A percentile compares a stretch with the other conserved stretches of the same genome.
Evolutionary conservation across 1,140 invertebrate species (phyloP).

Genomic region (Drosophila pectinifera): DNA sequence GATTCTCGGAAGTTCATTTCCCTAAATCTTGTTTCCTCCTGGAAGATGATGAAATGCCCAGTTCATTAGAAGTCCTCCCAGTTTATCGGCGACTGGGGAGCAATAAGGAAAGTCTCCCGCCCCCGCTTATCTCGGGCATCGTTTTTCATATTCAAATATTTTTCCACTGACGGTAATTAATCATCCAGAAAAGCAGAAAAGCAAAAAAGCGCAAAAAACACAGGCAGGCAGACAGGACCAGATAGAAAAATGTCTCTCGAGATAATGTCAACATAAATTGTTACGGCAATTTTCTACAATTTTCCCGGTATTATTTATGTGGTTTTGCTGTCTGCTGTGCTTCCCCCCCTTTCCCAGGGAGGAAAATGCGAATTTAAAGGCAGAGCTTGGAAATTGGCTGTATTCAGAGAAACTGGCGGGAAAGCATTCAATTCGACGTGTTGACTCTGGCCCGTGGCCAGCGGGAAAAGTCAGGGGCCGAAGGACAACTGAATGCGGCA

Average conservation of each 20-base stretch:
- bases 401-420: not conserved
- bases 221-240: not conserved
- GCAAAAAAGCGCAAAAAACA: slow-evolving; percentile 8
- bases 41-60: slow-evolving; percentile 66
- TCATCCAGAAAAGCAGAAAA: slow-evolving; percentile 49
- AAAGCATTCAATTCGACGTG: slow-evolving; percentile 55
- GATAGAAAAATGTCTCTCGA: slow-evolving; percentile 73
- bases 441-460: slow-evolving; percentile 73
- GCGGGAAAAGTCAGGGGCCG: slow-evolving; percentile 1
- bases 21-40: slow-evolving; percentile 9
- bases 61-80: slow-evolving; percentile 63
- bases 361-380: slow-evolving; percentile 38
- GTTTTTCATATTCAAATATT: slow-evolving; percentile 80
- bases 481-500: slow-evolving; percentile 62
- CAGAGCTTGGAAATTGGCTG: slow-evolving; percentile 57
- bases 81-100: slow-evolving; percentile 76
- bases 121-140: slow-evolving; percentile 56
- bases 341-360: not conserved
- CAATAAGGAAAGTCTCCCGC: slow-evolving; percentile 65
- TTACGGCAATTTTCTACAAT: slow-evolving; percentile 80
- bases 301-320: slow-evolving; percentile 74
- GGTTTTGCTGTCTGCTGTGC: slow-evolving; percentile 14
- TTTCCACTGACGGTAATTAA: slow-evolving; percentile 65
- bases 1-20: not conserved
- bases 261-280: slow-evolving; percentile 83